Conservation (phyloP, 2,797 vertebrate species). For the Anas bahamensis region DNA sequence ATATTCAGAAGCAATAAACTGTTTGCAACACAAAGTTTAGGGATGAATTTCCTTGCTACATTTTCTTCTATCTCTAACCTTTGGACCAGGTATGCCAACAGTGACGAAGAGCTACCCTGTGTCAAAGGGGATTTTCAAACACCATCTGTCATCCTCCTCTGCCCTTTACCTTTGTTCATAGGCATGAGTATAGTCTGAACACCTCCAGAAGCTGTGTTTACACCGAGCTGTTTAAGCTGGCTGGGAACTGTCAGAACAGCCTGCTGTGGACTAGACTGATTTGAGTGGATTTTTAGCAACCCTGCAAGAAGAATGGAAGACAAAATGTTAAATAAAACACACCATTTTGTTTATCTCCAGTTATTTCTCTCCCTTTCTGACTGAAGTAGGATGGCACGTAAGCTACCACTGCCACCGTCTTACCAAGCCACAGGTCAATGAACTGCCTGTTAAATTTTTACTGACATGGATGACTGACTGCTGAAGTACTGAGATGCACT, state of each 20-base stretch:
- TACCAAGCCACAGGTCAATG: background rate
- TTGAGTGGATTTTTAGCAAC: slow-evolving; percentile 94
- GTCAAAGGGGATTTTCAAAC: slow-evolving; percentile 53
- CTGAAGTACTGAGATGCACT: background rate
- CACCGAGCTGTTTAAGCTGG: slow-evolving; percentile 93
- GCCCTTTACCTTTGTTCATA: slow-evolving; percentile 89
- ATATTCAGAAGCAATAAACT: slow-evolving; percentile 27
- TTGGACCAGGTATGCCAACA: background rate
- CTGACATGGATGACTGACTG: background rate
- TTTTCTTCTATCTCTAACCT: slow-evolving; percentile 32
- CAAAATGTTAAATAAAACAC: slow-evolving; percentile 68
- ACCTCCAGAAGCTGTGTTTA: slow-evolving; percentile 84
- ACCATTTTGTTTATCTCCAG: slow-evolving; percentile 37
- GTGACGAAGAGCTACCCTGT: slow-evolving; percentile 38
- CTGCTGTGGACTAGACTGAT: slow-evolving; percentile 90
- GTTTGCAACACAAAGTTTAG: slow-evolving; percentile 39
- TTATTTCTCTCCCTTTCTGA: slow-evolving; percentile 47
- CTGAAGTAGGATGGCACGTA: background rate
- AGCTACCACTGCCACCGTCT: background rate
- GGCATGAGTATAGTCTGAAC: slow-evolving; percentile 95
- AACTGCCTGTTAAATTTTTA: background rate
- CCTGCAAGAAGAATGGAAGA: slow-evolving; percentile 80
- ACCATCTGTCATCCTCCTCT: slow-evolving; percentile 12
- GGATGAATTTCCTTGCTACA: slow-evolving; percentile 33
- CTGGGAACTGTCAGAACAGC: slow-evolving; percentile 94